Base-by-base conservation (phyloP, 2,113 vertebrate species). In the Scatophagus argus region DNA sequence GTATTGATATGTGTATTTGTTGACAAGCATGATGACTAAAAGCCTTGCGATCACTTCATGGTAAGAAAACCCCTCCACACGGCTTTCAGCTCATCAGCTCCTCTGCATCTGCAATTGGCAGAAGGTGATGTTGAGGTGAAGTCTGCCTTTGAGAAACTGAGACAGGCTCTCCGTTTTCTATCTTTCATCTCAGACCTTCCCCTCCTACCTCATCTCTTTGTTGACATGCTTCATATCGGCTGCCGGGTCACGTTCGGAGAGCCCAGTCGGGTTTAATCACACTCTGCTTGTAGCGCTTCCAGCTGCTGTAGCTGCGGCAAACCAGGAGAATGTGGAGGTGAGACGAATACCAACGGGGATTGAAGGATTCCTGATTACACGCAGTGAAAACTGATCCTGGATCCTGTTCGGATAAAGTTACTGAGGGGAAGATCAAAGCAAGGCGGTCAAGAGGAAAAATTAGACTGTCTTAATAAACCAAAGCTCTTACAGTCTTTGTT, bases 261-360 rank as follows among this genome's bases (percentile, higher is more conserved):
- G 76, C 74, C 63, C 68, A 58, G 86, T 88, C 87, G 46, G 68
- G 71, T 87, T 81, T 87, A 91, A 90, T 91, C 84, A 81, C 83
- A 58, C 39, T 72, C 86, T n/a, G 68, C 83, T 74, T 51, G 41
- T 36, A 47, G 70, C 39, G 82, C 72, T 86, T 86, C 83, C 85
- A 82, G 83, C 74, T 56, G 77, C 74, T 82, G 47, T 34, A 67
- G 58, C 84, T 23, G 58, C 46, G 61, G 65, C 62, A 46, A 72
- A 68, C 46, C 51, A 27, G 46, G 44, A 63, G 79, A 44, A n/a
- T 6, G 69, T 0, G 44, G 52, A 32, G 70, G 58, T 46, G 82
- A 85, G 54, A n/a, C 6, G 84, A 85, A 88, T 86, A 89, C 58
- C 64, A 87, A 84, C 65, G 41, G 82, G 84, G 67, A 36, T 14